Conservation (phyloP, 2,797 vertebrate species). For the Rhinatrema bivittatum region DNA sequence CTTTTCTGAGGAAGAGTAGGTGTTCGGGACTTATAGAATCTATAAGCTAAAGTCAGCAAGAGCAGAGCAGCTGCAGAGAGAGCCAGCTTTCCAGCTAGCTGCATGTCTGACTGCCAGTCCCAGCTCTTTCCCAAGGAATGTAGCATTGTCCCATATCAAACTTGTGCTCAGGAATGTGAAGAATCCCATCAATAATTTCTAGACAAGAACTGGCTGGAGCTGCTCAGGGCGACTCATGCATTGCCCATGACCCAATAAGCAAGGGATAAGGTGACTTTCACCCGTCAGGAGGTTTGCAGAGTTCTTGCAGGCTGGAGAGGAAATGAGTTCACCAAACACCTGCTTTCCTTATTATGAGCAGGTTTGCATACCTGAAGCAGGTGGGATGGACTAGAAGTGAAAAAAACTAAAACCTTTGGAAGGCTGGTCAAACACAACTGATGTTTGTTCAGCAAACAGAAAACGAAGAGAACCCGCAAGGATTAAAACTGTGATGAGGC, state of each 20-base stretch:
- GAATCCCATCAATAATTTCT: constrained; percentile 55
- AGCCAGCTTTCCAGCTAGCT: constrained; percentile 70
- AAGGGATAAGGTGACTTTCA: constrained; percentile 50
- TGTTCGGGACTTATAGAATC: constrained; percentile 68
- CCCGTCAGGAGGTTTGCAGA: background rate
- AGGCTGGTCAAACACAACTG: background rate
- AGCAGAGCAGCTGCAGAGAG: constrained; percentile 70
- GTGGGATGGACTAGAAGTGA: constrained; percentile 16
- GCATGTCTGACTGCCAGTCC: constrained; percentile 73
- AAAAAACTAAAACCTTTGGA: background rate
- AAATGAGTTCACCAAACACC: too few species aligned
- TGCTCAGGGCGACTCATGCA: background rate
- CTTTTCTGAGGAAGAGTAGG: fast-evolving
- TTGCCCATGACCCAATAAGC: background rate
- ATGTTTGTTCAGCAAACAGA: constrained; percentile 1
- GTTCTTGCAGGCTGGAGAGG: too few species aligned
- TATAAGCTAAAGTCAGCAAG: constrained; percentile 68
- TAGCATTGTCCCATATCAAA: constrained; percentile 32
- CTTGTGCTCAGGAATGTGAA: constrained; percentile 30
- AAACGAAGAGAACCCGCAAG: too few species aligned
- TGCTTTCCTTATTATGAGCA: constrained; percentile 1
- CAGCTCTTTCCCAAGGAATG: constrained; percentile 9
- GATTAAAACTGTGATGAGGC: too few species aligned
- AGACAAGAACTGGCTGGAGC: constrained; percentile 16
- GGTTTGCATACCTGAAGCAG: constrained; percentile 21